Evolutionary conservation across 2,888 invertebrate genomes (phyloP).

Genomic region (Steinernema scapterisci): DNA sequence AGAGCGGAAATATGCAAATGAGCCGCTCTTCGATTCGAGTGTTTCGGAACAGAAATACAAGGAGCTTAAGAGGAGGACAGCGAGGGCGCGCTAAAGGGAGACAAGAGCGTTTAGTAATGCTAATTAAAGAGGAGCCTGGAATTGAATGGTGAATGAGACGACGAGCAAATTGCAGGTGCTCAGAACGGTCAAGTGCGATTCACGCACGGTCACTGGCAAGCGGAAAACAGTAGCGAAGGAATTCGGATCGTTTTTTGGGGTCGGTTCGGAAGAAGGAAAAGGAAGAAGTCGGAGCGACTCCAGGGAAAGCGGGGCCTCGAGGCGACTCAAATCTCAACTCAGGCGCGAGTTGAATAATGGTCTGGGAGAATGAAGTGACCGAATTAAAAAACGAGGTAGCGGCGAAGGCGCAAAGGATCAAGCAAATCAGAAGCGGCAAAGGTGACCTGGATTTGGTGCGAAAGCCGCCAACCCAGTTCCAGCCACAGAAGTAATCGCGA

Average conservation of each 20-base stretch:
- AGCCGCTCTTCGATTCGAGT: neutral
- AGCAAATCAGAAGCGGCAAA: too few relatives aligned
- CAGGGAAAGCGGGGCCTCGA: neutral
- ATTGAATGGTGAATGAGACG: slow-evolving; percentile 4
- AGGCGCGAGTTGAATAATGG: slow-evolving; percentile 10
- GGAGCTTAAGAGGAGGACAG: neutral
- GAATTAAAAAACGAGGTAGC: slow-evolving; percentile 14
- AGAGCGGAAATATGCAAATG: slow-evolving; percentile 16
- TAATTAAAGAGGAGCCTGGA: neutral
- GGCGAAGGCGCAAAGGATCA: too few relatives aligned
- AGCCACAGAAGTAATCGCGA: neutral
- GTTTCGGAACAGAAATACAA: neutral
- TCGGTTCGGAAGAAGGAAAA: neutral
- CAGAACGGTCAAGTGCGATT: slow-evolving; percentile 29
- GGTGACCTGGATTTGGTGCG: slow-evolving; percentile 20
- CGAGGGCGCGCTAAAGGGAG: neutral
- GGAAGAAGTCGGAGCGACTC: neutral
- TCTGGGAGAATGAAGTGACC: slow-evolving; percentile 28
- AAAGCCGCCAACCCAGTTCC: neutral
- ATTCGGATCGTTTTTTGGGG: neutral
- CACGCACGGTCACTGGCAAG: slow-evolving; percentile 1
- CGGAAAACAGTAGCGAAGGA: neutral
- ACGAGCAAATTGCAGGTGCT: slow-evolving; percentile 28
- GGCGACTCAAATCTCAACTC: neutral
- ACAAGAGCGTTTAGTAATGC: slow-evolving; percentile 19